Percentiles rank a stretch among this genome's conserved stretches.
These are phyloP conservation scores for Apamea monoglypha DNA, from an alignment of 2,888 invertebrate genomes.

Conservation along the genomic window DNA sequence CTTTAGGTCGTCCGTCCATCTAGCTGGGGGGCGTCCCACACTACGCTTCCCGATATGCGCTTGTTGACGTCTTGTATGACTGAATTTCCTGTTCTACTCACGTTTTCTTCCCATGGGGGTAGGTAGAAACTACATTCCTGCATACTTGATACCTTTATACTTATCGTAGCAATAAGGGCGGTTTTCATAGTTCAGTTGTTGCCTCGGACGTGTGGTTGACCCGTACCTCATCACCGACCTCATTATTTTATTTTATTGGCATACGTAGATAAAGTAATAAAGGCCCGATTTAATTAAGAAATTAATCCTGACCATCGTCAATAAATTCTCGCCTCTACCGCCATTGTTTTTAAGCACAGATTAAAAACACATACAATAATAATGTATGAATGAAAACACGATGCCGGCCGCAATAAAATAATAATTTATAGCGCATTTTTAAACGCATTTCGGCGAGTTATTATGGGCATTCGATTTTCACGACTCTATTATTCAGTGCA, in stretches of 20 bases:
- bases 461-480: conserved; percentile 73
- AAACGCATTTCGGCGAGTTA: conserved; percentile 70
- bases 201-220: background rate
- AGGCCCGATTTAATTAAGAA: conserved; percentile 35
- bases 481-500: conserved; percentile 77
- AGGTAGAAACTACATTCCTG: too few relatives aligned
- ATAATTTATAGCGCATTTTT: conserved; percentile 72
- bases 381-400: conserved; percentile 56
- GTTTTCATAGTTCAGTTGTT: background rate
- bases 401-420: conserved; percentile 69
- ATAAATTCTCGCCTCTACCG: conserved; percentile 26
- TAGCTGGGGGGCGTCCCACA: too few relatives aligned
- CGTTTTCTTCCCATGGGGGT: too few relatives aligned
- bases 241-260: conserved; percentile 20
- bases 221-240: background rate
- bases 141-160: background rate
- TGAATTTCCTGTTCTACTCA: background rate
- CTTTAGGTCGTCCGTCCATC: too few relatives aligned
- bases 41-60: too few relatives aligned
- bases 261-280: conserved; percentile 12
- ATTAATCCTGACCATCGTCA: conserved; percentile 29
- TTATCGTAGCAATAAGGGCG: background rate
- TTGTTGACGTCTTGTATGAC: too few relatives aligned
- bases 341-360: conserved; percentile 51
- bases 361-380: conserved; percentile 43